phyloP scores from a whole-genome alignment of 2,888 invertebrate genomes.

The Frankliniella fusca region DNA sequence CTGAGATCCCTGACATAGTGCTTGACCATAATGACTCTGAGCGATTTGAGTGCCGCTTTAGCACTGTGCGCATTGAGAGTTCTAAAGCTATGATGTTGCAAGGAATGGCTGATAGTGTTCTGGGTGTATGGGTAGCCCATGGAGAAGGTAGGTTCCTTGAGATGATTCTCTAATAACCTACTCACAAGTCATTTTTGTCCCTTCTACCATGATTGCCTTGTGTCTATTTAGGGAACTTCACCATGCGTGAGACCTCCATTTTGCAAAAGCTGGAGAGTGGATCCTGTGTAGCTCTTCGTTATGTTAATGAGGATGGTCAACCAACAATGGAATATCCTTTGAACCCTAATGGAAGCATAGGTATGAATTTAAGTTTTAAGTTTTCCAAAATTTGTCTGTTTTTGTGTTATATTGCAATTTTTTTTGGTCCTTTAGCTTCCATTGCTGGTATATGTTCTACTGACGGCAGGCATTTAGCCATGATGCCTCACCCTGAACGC shows the following conservation, averaged over 20 bases:
- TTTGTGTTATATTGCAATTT: background rate
- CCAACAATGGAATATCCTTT: conserved; percentile 82
- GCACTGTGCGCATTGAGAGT: conserved; percentile 67
- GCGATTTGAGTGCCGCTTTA: conserved; percentile 76
- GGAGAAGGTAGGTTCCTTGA: conserved; percentile 69
- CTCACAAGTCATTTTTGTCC: background rate
- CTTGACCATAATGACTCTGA: conserved; percentile 84
- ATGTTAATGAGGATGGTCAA: conserved; percentile 72
- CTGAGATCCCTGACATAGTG: conserved; percentile 58
- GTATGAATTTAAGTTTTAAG: conserved; percentile 46
- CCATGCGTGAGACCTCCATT: conserved; percentile 47
- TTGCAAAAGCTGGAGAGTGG: conserved; percentile 36
- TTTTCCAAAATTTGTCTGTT: background rate
- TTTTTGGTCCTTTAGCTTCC: conserved; percentile 55
- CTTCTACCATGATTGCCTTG: conserved; percentile 23
- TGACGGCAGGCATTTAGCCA: conserved; percentile 90
- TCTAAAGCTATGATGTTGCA: conserved; percentile 77
- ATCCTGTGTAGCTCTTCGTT: conserved; percentile 71
- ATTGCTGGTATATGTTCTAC: conserved; percentile 84
- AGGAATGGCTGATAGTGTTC: conserved; percentile 79
- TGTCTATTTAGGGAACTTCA: conserved; percentile 48
- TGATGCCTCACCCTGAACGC: conserved; percentile 99
- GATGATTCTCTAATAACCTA: conserved; percentile 52
- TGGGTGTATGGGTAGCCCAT: conserved; percentile 97
- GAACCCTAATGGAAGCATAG: conserved; percentile 89